These are phyloP conservation scores for Andrena bucephala DNA, from an alignment of 2,888 invertebrate genomes.

Conservation along the genomic window DNA sequence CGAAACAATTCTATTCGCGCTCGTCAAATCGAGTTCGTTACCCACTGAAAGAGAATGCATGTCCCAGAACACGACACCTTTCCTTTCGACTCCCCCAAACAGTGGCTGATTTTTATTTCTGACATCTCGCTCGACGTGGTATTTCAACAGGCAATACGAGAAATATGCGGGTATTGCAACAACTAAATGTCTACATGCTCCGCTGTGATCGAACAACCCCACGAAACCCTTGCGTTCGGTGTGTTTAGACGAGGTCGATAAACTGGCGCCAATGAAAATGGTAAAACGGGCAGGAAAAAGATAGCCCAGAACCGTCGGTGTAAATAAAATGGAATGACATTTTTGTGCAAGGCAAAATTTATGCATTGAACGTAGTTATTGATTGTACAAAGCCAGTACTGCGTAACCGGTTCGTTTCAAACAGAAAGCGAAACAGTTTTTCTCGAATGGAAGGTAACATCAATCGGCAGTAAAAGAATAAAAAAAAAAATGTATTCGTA, in stretches of 20 bases:
- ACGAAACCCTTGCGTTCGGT: neutral
- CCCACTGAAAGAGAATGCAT: slow-evolving; percentile 17
- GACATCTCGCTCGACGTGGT: slow-evolving; percentile 22
- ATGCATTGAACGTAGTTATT: too few species aligned
- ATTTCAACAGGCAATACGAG: neutral
- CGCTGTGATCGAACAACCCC: neutral
- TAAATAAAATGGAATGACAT: too few species aligned
- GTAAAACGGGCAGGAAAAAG: neutral
- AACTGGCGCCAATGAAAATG: neutral
- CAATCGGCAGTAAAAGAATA: too few species aligned
- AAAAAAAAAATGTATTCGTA: too few species aligned
- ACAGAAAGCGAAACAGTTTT: too few species aligned
- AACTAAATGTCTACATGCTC: neutral
- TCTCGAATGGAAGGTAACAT: too few species aligned
- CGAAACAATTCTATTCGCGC: slow-evolving; percentile 39
- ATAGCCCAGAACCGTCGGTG: too few species aligned
- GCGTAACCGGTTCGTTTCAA: too few species aligned
- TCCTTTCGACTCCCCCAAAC: slow-evolving; percentile 6
- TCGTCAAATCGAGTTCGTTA: slow-evolving; percentile 49
- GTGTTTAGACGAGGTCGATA: neutral
- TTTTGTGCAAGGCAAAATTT: too few species aligned
- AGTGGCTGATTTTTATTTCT: slow-evolving; percentile 41
- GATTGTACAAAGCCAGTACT: too few species aligned
- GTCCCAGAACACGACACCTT: slow-evolving; percentile 11
- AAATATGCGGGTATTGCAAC: neutral